phyloP scores from a whole-genome alignment of 1,140 invertebrate genomes.

The Conus ventricosus region DNA sequence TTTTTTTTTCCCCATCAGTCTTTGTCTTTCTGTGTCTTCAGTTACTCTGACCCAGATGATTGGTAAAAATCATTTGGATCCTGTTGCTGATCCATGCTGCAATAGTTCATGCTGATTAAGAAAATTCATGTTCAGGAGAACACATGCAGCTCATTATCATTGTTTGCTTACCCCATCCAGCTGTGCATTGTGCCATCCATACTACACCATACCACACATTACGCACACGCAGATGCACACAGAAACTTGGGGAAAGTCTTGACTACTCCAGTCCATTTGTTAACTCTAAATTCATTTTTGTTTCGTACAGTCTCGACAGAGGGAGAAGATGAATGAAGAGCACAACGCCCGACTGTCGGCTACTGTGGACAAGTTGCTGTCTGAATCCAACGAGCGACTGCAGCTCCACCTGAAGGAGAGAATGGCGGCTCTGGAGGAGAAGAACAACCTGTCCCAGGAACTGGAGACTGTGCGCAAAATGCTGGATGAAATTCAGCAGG shows the following conservation, averaged over 20 bases:
- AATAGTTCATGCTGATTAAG: no score
- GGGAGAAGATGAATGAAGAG: slow-evolving; percentile 99
- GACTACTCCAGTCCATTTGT: background rate
- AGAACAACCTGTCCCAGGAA: slow-evolving; percentile 96
- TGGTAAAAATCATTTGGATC: no score
- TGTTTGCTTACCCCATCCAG: no score
- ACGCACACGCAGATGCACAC: no score
- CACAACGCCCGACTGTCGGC: slow-evolving; percentile 96
- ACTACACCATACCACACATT: no score
- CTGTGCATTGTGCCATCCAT: no score
- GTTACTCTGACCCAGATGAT: background rate
- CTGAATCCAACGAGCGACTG: slow-evolving; percentile 96
- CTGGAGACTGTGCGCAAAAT: slow-evolving; percentile 94
- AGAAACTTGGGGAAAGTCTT: no score
- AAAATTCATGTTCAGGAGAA: no score
- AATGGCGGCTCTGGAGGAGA: slow-evolving; percentile 98
- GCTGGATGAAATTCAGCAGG: slow-evolving; percentile 91
- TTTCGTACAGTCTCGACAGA: slow-evolving; percentile 90
- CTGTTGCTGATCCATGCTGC: no score
- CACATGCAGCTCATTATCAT: no score
- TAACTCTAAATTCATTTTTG: background rate
- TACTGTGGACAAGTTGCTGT: slow-evolving; percentile 83
- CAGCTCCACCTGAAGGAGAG: slow-evolving; percentile 99
- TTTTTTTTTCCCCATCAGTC: no score
- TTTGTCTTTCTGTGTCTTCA: background rate